Evolutionary conservation across 2,888 invertebrate species (phyloP).

Genomic region (Pheosia tremula): DNA sequence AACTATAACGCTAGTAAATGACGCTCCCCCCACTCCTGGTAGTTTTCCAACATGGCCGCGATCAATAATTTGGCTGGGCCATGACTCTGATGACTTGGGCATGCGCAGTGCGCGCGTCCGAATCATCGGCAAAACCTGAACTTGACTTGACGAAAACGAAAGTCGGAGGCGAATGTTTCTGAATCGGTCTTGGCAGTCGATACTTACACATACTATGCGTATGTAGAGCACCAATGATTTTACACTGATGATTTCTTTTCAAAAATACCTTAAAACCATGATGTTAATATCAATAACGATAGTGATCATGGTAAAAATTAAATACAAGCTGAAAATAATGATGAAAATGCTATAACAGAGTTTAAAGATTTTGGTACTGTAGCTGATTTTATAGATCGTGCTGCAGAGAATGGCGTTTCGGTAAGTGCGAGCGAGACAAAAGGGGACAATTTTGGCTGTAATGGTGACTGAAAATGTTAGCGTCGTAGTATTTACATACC

Average conservation of each 20-base stretch:
- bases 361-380: slow-evolving; percentile 10
- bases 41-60: slow-evolving; percentile 81
- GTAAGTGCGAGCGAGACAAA: slow-evolving; percentile 69
- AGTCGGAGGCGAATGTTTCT: slow-evolving; percentile 80
- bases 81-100: slow-evolving; percentile 83
- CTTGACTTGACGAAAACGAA: slow-evolving; percentile 84
- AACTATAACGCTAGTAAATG: slow-evolving; percentile 82
- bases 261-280: slow-evolving; percentile 6
- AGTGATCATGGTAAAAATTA: background rate
- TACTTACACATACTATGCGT: slow-evolving; percentile 28
- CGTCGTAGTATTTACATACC: slow-evolving; percentile 2
- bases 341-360: background rate
- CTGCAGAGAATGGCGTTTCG: slow-evolving; percentile 29
- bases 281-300: background rate
- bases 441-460: slow-evolving; percentile 51
- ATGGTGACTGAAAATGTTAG: slow-evolving; percentile 38
- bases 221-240: slow-evolving; percentile 22
- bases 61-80: slow-evolving; percentile 84
- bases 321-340: background rate
- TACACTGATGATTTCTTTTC: slow-evolving; percentile 18
- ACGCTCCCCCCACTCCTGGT: slow-evolving; percentile 61
- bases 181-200: slow-evolving; percentile 75
- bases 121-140: slow-evolving; percentile 82
- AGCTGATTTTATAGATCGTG: slow-evolving; percentile 18
- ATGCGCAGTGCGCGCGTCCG: slow-evolving; percentile 65